A percentile compares a stretch with the other conserved stretches of the same genome.
Conservation (phyloP, 2,113 vertebrate genomes). For the Lampris incognitus region DNA sequence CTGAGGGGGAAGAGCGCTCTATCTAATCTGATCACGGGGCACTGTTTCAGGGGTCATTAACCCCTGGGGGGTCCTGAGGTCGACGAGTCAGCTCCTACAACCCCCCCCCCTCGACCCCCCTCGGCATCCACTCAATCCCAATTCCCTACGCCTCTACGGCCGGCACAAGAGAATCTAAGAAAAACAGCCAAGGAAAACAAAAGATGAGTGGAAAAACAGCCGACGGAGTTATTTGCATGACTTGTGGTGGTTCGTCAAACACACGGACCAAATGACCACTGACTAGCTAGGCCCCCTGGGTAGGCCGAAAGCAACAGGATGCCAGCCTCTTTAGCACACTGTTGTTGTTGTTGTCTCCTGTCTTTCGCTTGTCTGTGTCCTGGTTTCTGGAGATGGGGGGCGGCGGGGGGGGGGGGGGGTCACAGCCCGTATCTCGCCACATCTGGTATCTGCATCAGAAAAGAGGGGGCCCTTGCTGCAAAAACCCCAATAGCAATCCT, state of each 20-base stretch:
- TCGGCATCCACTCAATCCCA: conserved; percentile 54
- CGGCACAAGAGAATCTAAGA: conserved; percentile 74
- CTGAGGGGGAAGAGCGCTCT: conserved; percentile 72
- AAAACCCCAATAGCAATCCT: conserved; percentile 20
- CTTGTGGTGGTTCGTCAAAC: conserved; percentile 75
- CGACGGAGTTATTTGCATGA: conserved; percentile 79
- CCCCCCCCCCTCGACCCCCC: conserved; percentile 47
- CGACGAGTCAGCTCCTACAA: conserved; percentile 75
- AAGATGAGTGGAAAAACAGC: conserved; percentile 77
- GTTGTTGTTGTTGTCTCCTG: conserved; percentile 65
- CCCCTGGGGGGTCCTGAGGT: conserved; percentile 79
- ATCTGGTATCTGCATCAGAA: conserved; percentile 81
- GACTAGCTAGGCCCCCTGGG: conserved; percentile 60
- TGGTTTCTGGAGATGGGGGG: conserved; percentile 61
- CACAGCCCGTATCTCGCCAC: conserved; percentile 61
- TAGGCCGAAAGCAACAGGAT: conserved; percentile 66
- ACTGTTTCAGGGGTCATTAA: conserved; percentile 87
- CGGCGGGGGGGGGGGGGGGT: conserved; percentile 48
- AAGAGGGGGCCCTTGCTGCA: conserved; percentile 35
- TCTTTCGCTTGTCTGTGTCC: conserved; percentile 48
- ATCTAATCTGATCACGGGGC: conserved; percentile 85
- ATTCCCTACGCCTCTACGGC: conserved; percentile 62
- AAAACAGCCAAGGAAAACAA: conserved; percentile 77
- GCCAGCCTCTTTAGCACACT: conserved; percentile 63
- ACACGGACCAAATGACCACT: conserved; percentile 62